Evolutionary conservation across 1,140 invertebrate genomes (phyloP), one percentile per base, ranked within the genome.

Genomic region (Hyles euphorbiae): DNA sequence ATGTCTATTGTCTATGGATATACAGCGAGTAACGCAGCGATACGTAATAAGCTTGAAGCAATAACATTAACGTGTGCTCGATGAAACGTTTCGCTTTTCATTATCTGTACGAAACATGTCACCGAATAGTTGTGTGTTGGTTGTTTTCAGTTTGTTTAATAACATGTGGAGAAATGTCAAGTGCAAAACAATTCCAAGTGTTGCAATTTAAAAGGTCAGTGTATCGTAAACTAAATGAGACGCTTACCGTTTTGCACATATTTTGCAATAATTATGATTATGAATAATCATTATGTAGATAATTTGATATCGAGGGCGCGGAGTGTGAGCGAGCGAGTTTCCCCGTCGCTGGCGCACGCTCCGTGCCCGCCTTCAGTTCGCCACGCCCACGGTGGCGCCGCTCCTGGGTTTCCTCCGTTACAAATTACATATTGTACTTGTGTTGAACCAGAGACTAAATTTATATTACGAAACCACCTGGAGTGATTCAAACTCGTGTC

Each of bases 161-260:
- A 76, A 74, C 73, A 78, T 74, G 74, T 76, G 68, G 72, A 81
- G 70, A 48, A 65, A 60, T 72, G 67, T 65, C 60, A 78, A 76
- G 73, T 80, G 78, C 83, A 76, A 81, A 77, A 84, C 78, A 72
- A 80, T 83, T 61, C 64, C 82, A 82, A 76, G 72, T 83, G 77
- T 85, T 79, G 81, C 80, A 80, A 78, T 61, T 65, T 78, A 76
- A 78, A 80, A 79, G 78, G 79, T 86, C 81, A 71, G 72, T 88
- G 83, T 88, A 80, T 81, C 78, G 76, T 86, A 84, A 83, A 82
- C 70, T 83, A 78, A 79, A 83, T 81, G 78, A 82, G 81, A 81
- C 76, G 83, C 85, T 88, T 88, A 86, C 83, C 71, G 77, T 86
- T 87, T 84, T 86, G 82, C 85, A 88, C 85, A 81, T 85, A 83